phyloP scores from a whole-genome alignment of 2,113 vertebrate species.

The Gymnocephalus cernua region DNA sequence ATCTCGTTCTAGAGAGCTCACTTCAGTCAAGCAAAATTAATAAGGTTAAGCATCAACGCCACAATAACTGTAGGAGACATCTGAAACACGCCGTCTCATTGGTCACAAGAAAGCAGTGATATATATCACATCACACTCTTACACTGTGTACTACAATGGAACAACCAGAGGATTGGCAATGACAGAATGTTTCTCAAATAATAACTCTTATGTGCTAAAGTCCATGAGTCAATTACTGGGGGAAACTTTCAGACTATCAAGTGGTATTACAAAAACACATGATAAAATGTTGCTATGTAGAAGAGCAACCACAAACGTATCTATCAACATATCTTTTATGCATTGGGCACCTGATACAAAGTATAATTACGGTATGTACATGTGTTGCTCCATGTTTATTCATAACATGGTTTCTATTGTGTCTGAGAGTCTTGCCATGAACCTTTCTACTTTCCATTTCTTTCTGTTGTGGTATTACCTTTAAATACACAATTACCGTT shows the following conservation, averaged over 20 bases:
- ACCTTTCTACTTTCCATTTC: slow-evolving; percentile 17
- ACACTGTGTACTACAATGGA: not conserved
- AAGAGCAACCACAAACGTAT: not conserved
- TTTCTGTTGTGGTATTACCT: slow-evolving; percentile 17
- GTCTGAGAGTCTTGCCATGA: not conserved
- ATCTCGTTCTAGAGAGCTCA: slow-evolving; percentile 17
- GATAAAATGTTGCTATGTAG: slow-evolving; percentile 1
- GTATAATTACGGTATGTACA: not conserved
- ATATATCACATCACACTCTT: slow-evolving; percentile 5
- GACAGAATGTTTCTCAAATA: slow-evolving; percentile 15
- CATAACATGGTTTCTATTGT: not conserved
- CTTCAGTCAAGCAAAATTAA: slow-evolving; percentile 34
- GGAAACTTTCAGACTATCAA: not conserved
- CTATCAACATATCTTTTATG: not conserved
- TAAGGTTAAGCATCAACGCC: slow-evolving; percentile 26
- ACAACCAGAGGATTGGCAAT: slow-evolving; percentile 2
- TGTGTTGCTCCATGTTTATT: not conserved
- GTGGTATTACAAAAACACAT: not conserved
- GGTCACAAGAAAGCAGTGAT: slow-evolving; percentile 42
- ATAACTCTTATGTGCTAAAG: not conserved
- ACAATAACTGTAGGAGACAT: slow-evolving; percentile 42
- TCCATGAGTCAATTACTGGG: not conserved
- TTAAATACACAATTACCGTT: slow-evolving; percentile 35
- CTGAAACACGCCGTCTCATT: slow-evolving; percentile 14
- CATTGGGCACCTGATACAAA: not conserved